Base-by-base conservation (phyloP, 2,113 vertebrate species). In the Rhineura floridana region DNA sequence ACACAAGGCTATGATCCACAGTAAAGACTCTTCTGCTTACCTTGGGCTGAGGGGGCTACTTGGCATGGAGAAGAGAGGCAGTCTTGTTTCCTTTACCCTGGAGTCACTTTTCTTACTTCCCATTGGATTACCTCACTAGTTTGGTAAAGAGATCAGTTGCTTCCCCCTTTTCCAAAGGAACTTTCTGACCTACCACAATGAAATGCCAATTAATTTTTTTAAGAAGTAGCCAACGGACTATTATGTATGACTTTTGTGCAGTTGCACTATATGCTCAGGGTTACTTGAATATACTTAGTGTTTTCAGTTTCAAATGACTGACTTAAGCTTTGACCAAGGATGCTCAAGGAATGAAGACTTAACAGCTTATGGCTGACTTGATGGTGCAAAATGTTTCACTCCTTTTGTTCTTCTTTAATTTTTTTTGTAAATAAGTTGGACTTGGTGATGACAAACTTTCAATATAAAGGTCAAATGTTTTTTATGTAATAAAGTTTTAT, bases 191-290 rank as follows among this genome's bases (percentile, higher is more conserved):
- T 93, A 95, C 93, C 95, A 94, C 95, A 93, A 94, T 94, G 95
- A 96, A 95, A 95, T 93, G 86, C 93, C 91, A 86, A 92, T 83
- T 86, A 80, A 92, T 28, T 0, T 4, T 1, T 55, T 19, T 1
- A 11, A 79, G 17, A 70, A 28, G 77, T 87, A 73, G 0, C 0
- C 8, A 1, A 77, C 81, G 91, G 93, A 87, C 91, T 85, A 65
- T 85, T 93, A 86, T 93, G 87, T 36, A 15, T 84, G 87, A 84
- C 79, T 63, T 90, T 92, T 90, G 95, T 96, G 94, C 93, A 95
- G 89, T 94, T 95, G 95, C 94, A 96, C 96, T 95, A 93, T 93
- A 95, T 95, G 95, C 97, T 97, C 96, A 97, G 97, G 97, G 96
- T 97, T 93, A 96, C 96, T 96, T 95, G 96, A 95, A 96, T 79